Base-by-base conservation (phyloP, 2,888 invertebrate species). In the Athalia circularis region DNA sequence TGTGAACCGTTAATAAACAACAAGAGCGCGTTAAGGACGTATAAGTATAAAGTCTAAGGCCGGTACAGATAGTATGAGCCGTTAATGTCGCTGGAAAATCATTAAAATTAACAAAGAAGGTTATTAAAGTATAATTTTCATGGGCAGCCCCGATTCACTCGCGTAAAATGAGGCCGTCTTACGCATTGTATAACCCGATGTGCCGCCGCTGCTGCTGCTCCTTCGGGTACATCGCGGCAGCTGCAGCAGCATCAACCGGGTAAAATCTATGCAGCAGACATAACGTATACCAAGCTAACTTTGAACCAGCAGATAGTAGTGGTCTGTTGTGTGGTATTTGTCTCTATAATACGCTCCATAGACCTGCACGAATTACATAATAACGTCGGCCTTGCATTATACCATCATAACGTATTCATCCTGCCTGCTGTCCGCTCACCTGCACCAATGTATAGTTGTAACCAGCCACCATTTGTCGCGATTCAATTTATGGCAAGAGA, bases 351-450 rank as follows among this genome's bases (percentile, higher is more conserved):
- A 75, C 62, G 75, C 64, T 75, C 52, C 62, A 62, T 75, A 75
- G 75, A 64, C 75, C 75, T 62, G 75, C 50, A 64, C 75, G 64
- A 83, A 83, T 85, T 88, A 88, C 87, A 86, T 86, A 88, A 88
- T 80, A 82, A 77, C 81, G 83, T 80, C 86, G 88, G 87, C 88
- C 88, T 88, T 88, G 88, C 87, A 86, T 88, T 87, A 88, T 86
- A 86, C 83, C 88, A 85, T 87, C 87, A 88, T 88, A 86, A 88
- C 86, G 87, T 75, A 87, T 87, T 88, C 87, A 86, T 88, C 86
- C 88, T 87, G 86, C 87, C 87, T 87, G 85, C 86, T 88, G 86
- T 87, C 87, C 88, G 85, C 86, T 88, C 88, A 88, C 88, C 88
- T 88, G 88, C 87, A 87, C 86, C 87, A 87, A 86, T 86, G 85